Conservation (phyloP, 2,888 invertebrate species). For the Cyclophora punctaria region DNA sequence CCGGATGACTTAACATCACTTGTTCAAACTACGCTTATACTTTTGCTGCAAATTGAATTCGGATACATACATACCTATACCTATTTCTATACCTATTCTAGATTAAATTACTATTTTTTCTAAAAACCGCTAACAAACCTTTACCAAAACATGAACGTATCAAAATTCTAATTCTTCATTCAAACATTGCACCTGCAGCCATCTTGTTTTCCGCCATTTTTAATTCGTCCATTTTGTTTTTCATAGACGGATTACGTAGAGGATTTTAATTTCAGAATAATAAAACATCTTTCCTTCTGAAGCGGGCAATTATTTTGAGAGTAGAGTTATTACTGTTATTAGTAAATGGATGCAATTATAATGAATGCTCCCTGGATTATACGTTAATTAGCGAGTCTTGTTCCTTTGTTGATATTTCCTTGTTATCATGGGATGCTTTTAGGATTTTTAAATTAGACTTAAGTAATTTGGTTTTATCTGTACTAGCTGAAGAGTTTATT, state of each 20-base stretch:
- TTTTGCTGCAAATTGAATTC: no score
- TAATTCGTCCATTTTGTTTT: conserved; percentile 36
- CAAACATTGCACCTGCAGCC: conserved; percentile 52
- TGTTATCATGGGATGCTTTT: no score
- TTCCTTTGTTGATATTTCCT: conserved; percentile 26
- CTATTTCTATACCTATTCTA: no score
- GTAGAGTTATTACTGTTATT: conserved; percentile 58
- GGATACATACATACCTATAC: no score
- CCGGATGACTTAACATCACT: no score
- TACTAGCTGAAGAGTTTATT: no score
- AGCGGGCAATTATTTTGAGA: conserved; percentile 49
- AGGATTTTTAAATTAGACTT: no score
- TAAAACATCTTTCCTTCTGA: conserved; percentile 55
- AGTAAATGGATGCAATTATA: conserved; percentile 61
- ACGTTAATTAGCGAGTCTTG: conserved; percentile 52
- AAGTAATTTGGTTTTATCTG: no score
- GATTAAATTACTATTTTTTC: no score
- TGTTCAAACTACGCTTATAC: no score
- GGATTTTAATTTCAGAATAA: conserved; percentile 49
- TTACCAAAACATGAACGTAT: conserved; percentile 20
- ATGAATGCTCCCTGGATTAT: conserved; percentile 50
- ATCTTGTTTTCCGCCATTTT: conserved; percentile 50
- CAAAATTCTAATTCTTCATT: conserved; percentile 32
- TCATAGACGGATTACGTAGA: conserved; percentile 60
- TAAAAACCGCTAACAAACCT: no score